Base-by-base conservation (phyloP, 92 coral and sea anemone genomes). In the Parazoanthus atlanticus region DNA sequence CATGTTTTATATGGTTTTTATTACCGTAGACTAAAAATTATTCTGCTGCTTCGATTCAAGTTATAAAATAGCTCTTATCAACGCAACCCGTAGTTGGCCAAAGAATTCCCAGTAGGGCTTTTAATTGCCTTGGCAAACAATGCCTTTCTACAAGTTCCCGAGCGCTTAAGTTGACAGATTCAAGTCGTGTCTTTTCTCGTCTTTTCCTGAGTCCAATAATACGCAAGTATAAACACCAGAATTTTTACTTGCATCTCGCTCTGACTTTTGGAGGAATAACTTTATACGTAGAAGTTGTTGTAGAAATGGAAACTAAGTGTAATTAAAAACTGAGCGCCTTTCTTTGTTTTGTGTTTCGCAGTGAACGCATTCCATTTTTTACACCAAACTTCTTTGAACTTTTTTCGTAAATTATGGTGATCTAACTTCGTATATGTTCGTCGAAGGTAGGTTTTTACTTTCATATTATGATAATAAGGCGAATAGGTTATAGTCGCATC, bases 401-500 rank as follows among this genome's bases (percentile, higher is more conserved):
- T 69, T 43, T n/a, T 43, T 70, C 41, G 28, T 31, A 40, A 46
- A 84, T 32, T 70, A 26, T 33, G n/a, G 3, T 54, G 84, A 30
- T 54, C 46, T 80, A 10, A 38, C 43, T n/a, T 54, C 29, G n/a
- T 80, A 54, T 32, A 80, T 54, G 40, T 56, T 54, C 65, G 64
- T 41, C 40, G 23, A 21, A 70, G n/a, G 21, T 43, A 31, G 40
- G 78, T 47, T 84, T 76, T 81, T 81, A 71, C 86, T 85, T 91
- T 91, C 83, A 89, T 89, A 88, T 95, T 95, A 95, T 95, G 98
- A 85, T 95, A 95, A 95, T 95, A 93, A 81, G 90, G 76, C 89
- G 95, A 93, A 93, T 94, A 91, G 89, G 90, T 89, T 86, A 89
- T 73, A 81, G 84, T 80, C 79, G 78, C 80, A 93, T 93, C 91